A percentile compares a stretch with the other conserved stretches of the same genome.
phyloP scores from a whole-genome alignment of 1,140 invertebrate species.

The Littorina saxatilis region DNA sequence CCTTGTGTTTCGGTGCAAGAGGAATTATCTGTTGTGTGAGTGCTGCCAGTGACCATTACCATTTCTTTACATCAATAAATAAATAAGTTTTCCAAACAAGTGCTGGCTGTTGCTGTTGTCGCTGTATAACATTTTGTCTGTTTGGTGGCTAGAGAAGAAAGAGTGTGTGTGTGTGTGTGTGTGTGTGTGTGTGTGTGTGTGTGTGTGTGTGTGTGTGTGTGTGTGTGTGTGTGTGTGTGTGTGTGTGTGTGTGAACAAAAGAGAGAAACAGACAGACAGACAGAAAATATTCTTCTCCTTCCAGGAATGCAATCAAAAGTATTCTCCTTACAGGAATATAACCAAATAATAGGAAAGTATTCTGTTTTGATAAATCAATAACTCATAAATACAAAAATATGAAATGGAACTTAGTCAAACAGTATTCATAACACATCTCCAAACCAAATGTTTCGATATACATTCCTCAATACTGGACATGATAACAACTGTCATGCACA shows the following conservation, averaged over 20 bases:
- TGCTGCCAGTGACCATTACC: neutral
- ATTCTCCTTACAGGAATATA: neutral
- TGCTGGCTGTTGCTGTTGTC: neutral
- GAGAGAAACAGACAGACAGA: too few species aligned
- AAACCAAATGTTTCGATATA: too few species aligned
- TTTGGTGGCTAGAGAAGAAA: neutral
- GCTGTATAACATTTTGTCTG: neutral
- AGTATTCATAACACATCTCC: neutral
- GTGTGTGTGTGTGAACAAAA: too few species aligned
- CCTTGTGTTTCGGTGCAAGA: neutral
- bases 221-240: conserved; percentile 34
- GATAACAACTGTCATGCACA: neutral
- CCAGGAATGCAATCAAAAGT: too few species aligned
- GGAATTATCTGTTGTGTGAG: neutral
- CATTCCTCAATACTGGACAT: neutral
- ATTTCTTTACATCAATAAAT: neutral
- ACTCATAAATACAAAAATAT: neutral
- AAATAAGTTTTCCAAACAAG: neutral
- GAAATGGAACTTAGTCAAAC: neutral
- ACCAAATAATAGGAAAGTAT: neutral
- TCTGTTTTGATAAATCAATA: neutral
- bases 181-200: neutral
- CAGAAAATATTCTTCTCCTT: too few species aligned
- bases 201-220: conserved; percentile 31
- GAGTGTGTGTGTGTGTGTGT: too few species aligned